Conservation (phyloP, 2,888 invertebrate genomes). For the Lottia gigantea region DNA sequence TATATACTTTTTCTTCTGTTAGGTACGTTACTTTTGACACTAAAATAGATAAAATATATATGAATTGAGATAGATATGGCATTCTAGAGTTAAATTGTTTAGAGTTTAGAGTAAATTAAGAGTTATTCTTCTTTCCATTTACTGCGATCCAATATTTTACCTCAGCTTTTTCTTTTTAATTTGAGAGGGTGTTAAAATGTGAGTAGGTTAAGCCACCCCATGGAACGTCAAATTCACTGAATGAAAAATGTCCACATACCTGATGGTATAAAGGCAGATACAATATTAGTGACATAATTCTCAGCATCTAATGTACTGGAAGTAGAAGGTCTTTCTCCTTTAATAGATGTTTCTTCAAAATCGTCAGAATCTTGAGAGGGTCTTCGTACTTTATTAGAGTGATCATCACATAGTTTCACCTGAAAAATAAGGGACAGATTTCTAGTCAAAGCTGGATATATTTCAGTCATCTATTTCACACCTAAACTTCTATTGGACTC, state of each 20-base stretch:
- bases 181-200: too few species aligned
- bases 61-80: too few species aligned
- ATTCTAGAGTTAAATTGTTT: too few species aligned
- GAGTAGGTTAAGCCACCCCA: too few species aligned
- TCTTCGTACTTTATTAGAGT: slow-evolving; percentile 57
- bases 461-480: too few species aligned
- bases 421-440: slow-evolving; percentile 70
- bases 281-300: slow-evolving; percentile 8
- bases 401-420: slow-evolving; percentile 81
- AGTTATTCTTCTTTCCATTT: too few species aligned
- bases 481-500: too few species aligned
- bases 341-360: not conserved
- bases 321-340: not conserved
- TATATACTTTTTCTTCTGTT: slow-evolving; percentile 81
- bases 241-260: not conserved
- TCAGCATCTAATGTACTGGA: not conserved
- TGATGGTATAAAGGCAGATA: slow-evolving; percentile 5
- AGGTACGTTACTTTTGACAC: slow-evolving; percentile 64
- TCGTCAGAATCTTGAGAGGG: slow-evolving; percentile 24
- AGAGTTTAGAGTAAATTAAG: too few species aligned
- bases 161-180: too few species aligned
- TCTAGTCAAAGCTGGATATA: too few species aligned
- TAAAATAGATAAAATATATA: slow-evolving; percentile 7
- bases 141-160: too few species aligned
- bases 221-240: too few species aligned